Conservation (phyloP, 2,888 invertebrate genomes). For the Glaucopsyche alexis region DNA sequence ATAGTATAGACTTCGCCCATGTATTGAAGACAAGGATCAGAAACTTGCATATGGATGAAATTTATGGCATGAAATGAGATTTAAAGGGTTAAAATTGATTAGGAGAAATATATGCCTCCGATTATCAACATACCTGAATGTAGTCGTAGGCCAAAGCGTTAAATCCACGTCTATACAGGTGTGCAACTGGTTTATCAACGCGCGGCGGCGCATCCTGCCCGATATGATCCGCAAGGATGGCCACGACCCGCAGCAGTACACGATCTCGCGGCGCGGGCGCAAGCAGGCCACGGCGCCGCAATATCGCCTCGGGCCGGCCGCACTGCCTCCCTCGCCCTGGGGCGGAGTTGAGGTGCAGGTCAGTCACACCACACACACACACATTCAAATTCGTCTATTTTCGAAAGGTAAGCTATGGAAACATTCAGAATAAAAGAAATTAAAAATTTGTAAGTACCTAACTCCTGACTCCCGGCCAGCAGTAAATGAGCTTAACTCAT, state of each 20-base stretch:
- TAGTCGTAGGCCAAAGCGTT: too few relatives aligned
- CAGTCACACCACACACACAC: constrained; percentile 41
- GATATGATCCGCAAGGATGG: constrained; percentile 96
- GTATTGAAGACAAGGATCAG: too few relatives aligned
- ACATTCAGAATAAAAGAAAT: too few relatives aligned
- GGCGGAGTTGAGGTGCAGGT: constrained; percentile 63
- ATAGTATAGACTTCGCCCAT: too few relatives aligned
- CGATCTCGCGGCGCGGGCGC: constrained; percentile 92
- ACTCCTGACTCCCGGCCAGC: too few relatives aligned
- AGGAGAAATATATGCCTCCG: too few relatives aligned
- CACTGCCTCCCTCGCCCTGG: constrained; percentile 46
- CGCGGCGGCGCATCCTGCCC: constrained; percentile 92
- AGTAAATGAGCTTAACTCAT: too few relatives aligned
- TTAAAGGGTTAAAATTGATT: too few relatives aligned
- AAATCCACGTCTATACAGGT: constrained; percentile 63
- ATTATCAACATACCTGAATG: too few relatives aligned
- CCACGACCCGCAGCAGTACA: constrained; percentile 93
- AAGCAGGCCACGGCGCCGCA: constrained; percentile 75
- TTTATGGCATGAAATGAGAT: too few relatives aligned
- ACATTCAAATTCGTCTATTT: background rate
- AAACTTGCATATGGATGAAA: too few relatives aligned
- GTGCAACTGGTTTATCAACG: constrained; percentile 98
- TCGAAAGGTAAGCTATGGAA: background rate
- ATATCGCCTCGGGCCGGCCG: background rate
- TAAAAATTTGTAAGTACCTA: too few relatives aligned